Percentiles rank a stretch among this genome's conserved stretches.
Evolutionary conservation across 2,888 invertebrate species (phyloP).

Genomic region (Pedicia rivosa): DNA sequence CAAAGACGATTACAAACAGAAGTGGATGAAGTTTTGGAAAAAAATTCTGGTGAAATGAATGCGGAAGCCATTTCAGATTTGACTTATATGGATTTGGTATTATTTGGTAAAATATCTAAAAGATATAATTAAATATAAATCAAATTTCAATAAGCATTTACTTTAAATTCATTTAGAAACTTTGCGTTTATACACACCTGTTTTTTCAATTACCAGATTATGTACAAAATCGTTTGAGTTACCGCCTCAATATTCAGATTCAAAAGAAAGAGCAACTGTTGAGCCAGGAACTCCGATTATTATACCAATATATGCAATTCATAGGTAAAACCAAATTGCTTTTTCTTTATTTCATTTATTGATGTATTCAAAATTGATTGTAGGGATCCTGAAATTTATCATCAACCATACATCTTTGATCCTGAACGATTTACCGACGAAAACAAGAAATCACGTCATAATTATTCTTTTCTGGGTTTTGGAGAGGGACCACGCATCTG

Average conservation of each 20-base stretch:
- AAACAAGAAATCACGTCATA: constrained; percentile 14
- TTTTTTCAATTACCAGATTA: constrained; percentile 7
- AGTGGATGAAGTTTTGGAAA: constrained; percentile 20
- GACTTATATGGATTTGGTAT: constrained; percentile 27
- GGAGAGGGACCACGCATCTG: constrained; percentile 20
- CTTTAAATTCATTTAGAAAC: constrained; percentile 8
- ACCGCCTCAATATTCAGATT: constrained; percentile 7
- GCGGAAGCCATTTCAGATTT: constrained; percentile 27
- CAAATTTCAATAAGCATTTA: not conserved
- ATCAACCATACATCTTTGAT: constrained; percentile 23
- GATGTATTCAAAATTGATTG: not conserved
- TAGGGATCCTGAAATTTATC: constrained; percentile 21
- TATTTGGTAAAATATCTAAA: constrained; percentile 20
- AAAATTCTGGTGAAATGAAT: constrained; percentile 21
- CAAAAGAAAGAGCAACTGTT: constrained; percentile 13
- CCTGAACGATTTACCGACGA: constrained; percentile 23
- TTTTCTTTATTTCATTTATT: too few relatives aligned
- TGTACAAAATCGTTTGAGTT: constrained; percentile 3
- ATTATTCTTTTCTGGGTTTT: constrained; percentile 19
- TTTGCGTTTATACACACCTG: constrained; percentile 10
- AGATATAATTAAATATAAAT: not conserved
- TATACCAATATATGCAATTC: constrained; percentile 20
- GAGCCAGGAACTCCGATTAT: constrained; percentile 17
- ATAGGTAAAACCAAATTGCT: constrained; percentile 10
- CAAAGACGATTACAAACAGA: constrained; percentile 27